A percentile compares a stretch with the other conserved stretches of the same genome.
phyloP scores from a whole-genome alignment of 37 sponge, comb jelly and placozoan species.

The Beroe forskalii region DNA sequence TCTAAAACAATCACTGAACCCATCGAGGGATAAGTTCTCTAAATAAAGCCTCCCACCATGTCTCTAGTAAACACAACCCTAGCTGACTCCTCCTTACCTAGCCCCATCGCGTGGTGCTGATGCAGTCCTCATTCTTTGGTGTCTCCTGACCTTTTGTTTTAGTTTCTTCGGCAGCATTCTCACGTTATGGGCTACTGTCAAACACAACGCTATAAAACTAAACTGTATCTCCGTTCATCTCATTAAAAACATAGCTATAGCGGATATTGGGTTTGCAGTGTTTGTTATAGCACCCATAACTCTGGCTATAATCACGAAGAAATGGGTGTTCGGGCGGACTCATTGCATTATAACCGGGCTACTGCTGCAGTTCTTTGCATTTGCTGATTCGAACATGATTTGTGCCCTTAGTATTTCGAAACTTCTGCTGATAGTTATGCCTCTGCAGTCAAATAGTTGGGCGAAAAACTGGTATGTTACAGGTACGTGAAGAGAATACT shows the following conservation, averaged over 20 bases:
- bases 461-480: too few relatives aligned
- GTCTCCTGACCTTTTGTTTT: neutral
- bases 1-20: too few relatives aligned
- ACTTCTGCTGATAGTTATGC: neutral
- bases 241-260: neutral
- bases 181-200: neutral
- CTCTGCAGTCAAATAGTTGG: neutral
- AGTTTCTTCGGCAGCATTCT: neutral
- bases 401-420: neutral
- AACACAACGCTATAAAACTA: slow-evolving; percentile 11
- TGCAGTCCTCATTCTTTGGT: too few relatives aligned
- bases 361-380: neutral
- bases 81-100: too few relatives aligned
- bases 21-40: too few relatives aligned
- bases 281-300: neutral
- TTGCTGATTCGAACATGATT: slow-evolving; percentile 7
- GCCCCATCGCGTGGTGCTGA: too few relatives aligned
- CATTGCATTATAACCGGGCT: neutral
- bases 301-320: neutral
- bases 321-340: neutral
- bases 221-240: neutral
- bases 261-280: slow-evolving; percentile 3
- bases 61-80: too few relatives aligned
- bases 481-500: too few relatives aligned
- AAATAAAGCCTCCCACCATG: too few relatives aligned